These are phyloP conservation scores for Acyrthosiphon pisum DNA, from an alignment of 1,140 invertebrate genomes.

Conservation along the genomic window DNA sequence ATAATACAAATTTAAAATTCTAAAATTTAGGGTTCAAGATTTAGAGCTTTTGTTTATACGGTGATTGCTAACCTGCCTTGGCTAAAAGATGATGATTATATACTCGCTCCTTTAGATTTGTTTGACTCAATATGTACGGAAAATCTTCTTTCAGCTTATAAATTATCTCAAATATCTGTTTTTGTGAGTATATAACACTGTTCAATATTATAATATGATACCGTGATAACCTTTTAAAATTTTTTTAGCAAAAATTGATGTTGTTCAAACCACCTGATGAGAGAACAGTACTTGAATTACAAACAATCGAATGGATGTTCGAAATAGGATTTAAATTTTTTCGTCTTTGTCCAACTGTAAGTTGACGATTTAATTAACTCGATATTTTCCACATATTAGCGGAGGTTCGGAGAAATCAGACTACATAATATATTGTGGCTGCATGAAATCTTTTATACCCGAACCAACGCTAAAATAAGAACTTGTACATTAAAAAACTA, in stretches of 20 bases:
- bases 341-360: not conserved
- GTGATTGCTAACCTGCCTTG: not conserved
- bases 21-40: not conserved
- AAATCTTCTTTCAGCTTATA: not conserved
- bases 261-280: not conserved
- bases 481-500: not conserved
- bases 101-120: not conserved
- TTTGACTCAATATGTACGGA: not conserved
- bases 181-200: not conserved
- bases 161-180: slow-evolving; percentile 17
- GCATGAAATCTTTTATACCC: not conserved
- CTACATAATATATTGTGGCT: not conserved
- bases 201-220: not conserved
- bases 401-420: not conserved
- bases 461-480: not conserved
- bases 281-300: slow-evolving; percentile 3
- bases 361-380: not conserved
- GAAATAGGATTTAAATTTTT: slow-evolving; percentile 30
- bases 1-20: not conserved
- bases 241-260: slow-evolving; percentile 15
- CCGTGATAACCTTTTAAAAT: not conserved
- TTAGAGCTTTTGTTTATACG: not conserved
- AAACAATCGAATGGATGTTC: slow-evolving; percentile 24
- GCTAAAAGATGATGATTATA: not conserved
- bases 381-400: not conserved